Base-by-base conservation (phyloP, 1,140 invertebrate species). In the Mercenaria mercenaria region DNA sequence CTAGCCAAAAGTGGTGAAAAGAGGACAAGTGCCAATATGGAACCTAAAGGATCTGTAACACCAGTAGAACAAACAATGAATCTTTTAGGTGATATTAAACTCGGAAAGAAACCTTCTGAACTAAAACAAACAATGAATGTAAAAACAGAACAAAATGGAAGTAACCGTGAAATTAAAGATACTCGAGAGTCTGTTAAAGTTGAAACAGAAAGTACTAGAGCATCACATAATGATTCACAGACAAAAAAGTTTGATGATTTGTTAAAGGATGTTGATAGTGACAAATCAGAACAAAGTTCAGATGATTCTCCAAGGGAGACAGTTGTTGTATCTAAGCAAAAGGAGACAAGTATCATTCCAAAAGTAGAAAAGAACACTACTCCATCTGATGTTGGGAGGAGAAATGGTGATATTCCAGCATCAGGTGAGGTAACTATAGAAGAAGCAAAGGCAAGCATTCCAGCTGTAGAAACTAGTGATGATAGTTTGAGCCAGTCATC, bases 81-180 rank as follows among this genome's bases (percentile, higher is more conserved):
- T 34, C 26, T 88, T 39, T 50, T 88, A 50, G 86, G 86, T 26
- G 86, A 88, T 37, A 80, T 88, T 23, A 80, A 81, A 88, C 76
- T 50, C n/a, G 76, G 56, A 64, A 69, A 79, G 76, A 88, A 81
- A 39, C 86, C 86, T 32, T 88, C 86, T 29, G 50, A 88, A 77
- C 15, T 87, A 2, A 76, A 77, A 52, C 64, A 77, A 43, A 39
- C 67, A 50, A n/a, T 50, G 23, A 32, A 50, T 47, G 20, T 52
- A 3, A 79, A 52, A 72, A 72, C 34, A 6, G 67, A 72, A 72
- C 67, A 72, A 20, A 39, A 29, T 72, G 67, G 34, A 37, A 72
- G 39, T 72, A 26, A 59, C 18, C 4, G 23, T 43, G 79, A 64
- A 6, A 20, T 29, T 6, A 79, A 26, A 47, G 32, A 15, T 2